Evolutionary conservation across 1,140 invertebrate genomes (phyloP).

Genomic region (Neuroterus valhalla): DNA sequence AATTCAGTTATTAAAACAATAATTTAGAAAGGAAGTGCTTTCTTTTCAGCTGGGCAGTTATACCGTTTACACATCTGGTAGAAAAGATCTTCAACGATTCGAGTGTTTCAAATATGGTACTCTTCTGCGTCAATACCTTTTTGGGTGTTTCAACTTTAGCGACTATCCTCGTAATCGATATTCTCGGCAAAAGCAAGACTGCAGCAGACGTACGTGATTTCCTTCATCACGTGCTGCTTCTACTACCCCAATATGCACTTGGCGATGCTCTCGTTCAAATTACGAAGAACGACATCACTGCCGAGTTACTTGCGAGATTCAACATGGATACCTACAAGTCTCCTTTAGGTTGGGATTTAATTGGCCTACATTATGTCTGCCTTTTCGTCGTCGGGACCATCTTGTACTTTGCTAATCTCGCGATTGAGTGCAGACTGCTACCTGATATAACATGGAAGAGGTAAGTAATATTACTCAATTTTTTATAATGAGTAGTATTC

Average conservation of each 20-base stretch:
- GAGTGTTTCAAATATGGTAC: conserved; percentile 80
- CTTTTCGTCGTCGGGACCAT: conserved; percentile 73
- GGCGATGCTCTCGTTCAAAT: conserved; percentile 80
- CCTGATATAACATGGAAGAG: conserved; percentile 59
- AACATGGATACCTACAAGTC: conserved; percentile 81
- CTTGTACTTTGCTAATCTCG: conserved; percentile 76
- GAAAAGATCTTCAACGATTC: conserved; percentile 80
- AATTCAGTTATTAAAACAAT: too few relatives aligned
- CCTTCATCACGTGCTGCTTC: conserved; percentile 78
- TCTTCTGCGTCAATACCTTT: conserved; percentile 80
- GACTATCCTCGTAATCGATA: conserved; percentile 78
- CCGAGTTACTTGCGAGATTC: conserved; percentile 76
- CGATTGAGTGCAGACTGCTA: conserved; percentile 76
- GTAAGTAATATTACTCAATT: conserved; percentile 51
- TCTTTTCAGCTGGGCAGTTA: conserved; percentile 72
- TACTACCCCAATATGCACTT: conserved; percentile 80
- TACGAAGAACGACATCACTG: conserved; percentile 80
- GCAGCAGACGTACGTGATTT: conserved; percentile 76
- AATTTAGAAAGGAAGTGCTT: conserved; percentile 10
- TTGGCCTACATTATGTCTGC: conserved; percentile 75
- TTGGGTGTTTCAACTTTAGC: conserved; percentile 77
- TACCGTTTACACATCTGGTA: conserved; percentile 75
- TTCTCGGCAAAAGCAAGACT: conserved; percentile 77
- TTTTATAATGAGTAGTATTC: not conserved
- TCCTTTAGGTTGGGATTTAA: conserved; percentile 76